Evolutionary conservation across 2,113 vertebrate species (phyloP).

Genomic region (Melanotaenia duboulayi): DNA sequence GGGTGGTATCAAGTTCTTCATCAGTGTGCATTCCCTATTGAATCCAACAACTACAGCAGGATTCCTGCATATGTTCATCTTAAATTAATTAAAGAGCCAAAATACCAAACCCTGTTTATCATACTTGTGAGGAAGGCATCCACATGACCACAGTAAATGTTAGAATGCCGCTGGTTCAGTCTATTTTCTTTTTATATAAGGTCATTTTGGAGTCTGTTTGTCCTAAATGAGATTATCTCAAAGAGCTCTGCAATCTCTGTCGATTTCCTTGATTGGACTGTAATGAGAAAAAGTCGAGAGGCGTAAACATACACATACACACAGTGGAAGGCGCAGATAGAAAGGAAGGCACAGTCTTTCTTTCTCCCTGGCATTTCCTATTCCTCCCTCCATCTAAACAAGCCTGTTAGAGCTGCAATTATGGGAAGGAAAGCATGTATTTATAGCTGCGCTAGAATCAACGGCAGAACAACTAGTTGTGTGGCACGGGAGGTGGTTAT

Average conservation of each 20-base stretch:
- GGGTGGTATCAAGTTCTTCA: neutral
- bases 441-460: constrained; percentile 80
- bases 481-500: constrained; percentile 75
- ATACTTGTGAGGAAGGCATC: neutral
- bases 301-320: constrained; percentile 30
- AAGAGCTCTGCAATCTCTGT: constrained; percentile 34
- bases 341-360: constrained; percentile 34
- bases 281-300: constrained; percentile 53
- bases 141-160: neutral
- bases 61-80: constrained; percentile 4
- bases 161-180: neutral
- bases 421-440: constrained; percentile 82
- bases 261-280: constrained; percentile 43
- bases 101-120: neutral
- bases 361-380: constrained; percentile 64
- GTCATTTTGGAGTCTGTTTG: constrained; percentile 13
- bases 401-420: constrained; percentile 75
- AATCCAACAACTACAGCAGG: neutral
- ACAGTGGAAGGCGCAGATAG: constrained; percentile 28
- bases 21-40: neutral
- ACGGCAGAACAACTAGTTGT: constrained; percentile 78
- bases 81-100: constrained; percentile 3
- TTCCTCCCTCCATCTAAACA: constrained; percentile 76
- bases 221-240: constrained; percentile 36
- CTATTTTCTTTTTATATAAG: neutral